Evolutionary conservation across 2,113 vertebrate species (phyloP).

Genomic region (Notarius lentiginosus): DNA sequence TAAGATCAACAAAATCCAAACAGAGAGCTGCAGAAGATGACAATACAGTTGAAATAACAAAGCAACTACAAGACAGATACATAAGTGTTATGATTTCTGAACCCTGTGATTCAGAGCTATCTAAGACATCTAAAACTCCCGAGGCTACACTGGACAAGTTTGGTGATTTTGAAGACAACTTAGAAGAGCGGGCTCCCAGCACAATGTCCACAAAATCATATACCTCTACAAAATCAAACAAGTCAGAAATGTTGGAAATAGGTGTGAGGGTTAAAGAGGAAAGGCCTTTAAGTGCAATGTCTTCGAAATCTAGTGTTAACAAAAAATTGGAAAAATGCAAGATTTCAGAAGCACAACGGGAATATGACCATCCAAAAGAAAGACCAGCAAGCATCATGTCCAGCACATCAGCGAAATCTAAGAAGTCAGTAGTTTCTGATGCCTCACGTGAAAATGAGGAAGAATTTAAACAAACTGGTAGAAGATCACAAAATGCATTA

Average conservation of each 20-base stretch:
- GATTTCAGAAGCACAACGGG: slow-evolving; percentile 48
- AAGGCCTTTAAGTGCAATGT: slow-evolving; percentile 41
- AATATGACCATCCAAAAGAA: slow-evolving; percentile 15
- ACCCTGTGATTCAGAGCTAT: slow-evolving; percentile 53
- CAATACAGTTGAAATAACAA: neutral
- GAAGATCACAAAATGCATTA: slow-evolving; percentile 30
- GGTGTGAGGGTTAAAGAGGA: neutral
- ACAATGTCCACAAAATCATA: slow-evolving; percentile 53
- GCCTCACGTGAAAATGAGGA: slow-evolving; percentile 30
- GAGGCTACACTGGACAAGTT: slow-evolving; percentile 46
- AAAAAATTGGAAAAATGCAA: slow-evolving; percentile 42
- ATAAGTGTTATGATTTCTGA: slow-evolving; percentile 38
- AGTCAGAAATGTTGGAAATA: slow-evolving; percentile 14
- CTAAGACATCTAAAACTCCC: slow-evolving; percentile 37
- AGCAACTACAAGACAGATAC: slow-evolving; percentile 2
- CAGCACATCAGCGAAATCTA: slow-evolving; percentile 26
- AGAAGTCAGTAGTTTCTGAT: slow-evolving; percentile 35
- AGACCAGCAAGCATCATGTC: slow-evolving; percentile 62
- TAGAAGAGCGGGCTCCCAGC: slow-evolving; percentile 54
- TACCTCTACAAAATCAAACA: slow-evolving; percentile 29
- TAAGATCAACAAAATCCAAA: slow-evolving; percentile 47
- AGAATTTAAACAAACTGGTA: neutral
- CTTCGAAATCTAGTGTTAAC: slow-evolving; percentile 55
- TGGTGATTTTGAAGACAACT: slow-evolving; percentile 17
- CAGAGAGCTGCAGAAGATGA: neutral